A percentile compares a stretch with the other conserved stretches of the same genome.
Conservation (phyloP, 2,888 invertebrate genomes). For the Trissolcus brochymenae region DNA sequence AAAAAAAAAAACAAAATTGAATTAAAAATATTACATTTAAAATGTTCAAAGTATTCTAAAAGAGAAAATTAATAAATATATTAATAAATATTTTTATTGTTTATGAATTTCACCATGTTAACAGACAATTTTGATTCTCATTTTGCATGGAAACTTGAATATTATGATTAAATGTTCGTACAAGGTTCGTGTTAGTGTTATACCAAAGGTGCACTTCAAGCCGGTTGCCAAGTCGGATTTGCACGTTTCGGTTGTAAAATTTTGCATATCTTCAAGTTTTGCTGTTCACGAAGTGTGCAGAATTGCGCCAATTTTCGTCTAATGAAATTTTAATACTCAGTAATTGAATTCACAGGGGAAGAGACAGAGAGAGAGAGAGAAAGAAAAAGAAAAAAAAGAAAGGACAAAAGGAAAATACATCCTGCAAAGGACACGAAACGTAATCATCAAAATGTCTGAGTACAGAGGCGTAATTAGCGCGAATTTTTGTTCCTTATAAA, state of each 20-base stretch:
- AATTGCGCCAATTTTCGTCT: slow-evolving; percentile 3
- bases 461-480: too few species aligned
- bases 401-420: too few species aligned
- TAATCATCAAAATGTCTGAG: too few species aligned
- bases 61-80: too few species aligned
- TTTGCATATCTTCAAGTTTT: slow-evolving; percentile 9
- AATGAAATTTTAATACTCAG: neutral
- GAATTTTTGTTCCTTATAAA: too few species aligned
- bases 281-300: neutral
- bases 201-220: neutral
- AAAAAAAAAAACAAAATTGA: too few species aligned
- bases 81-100: too few species aligned
- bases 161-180: slow-evolving; percentile 1
- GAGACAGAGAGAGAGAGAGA: too few species aligned
- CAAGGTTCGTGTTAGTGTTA: slow-evolving; percentile 1
- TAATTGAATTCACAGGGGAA: neutral
- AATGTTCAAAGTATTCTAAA: too few species aligned
- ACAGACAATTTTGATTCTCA: slow-evolving; percentile 1
- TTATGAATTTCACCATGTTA: neutral
- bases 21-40: too few species aligned
- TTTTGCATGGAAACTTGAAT: neutral
- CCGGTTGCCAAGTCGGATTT: slow-evolving; percentile 10
- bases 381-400: too few species aligned
- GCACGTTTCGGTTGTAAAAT: slow-evolving; percentile 12
- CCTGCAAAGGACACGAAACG: too few species aligned